Evolutionary conservation across 2,113 vertebrate species (phyloP).

Genomic region (Thalassoma bifasciatum): DNA sequence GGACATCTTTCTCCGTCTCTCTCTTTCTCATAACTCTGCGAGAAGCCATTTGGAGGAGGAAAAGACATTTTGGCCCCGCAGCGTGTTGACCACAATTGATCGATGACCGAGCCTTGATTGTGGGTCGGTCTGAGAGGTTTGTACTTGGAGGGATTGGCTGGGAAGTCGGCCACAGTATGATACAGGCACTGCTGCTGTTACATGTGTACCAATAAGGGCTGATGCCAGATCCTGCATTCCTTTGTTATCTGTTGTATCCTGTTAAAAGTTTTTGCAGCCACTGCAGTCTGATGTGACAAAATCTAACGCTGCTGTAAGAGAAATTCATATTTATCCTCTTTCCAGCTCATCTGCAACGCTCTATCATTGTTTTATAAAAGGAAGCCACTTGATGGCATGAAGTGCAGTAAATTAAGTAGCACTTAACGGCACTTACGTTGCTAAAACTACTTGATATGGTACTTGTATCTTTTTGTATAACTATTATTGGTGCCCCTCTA

Average conservation of each 20-base stretch:
- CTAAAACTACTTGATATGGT: conserved; percentile 24
- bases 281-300: neutral
- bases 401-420: conserved; percentile 34
- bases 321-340: neutral
- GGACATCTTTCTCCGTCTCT: conserved; percentile 3
- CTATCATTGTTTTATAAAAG: conserved; percentile 3
- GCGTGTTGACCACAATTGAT: conserved; percentile 59
- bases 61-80: conserved; percentile 55
- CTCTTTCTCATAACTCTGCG: conserved; percentile 22
- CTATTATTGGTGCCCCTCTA: conserved; percentile 1
- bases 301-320: neutral
- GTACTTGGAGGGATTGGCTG: neutral
- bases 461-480: conserved; percentile 34
- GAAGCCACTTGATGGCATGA: neutral
- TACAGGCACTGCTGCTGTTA: neutral
- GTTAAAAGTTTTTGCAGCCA: neutral
- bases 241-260: neutral
- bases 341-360: neutral
- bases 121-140: neutral
- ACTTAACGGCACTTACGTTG: conserved; percentile 17
- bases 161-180: neutral
- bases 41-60: conserved; percentile 51
- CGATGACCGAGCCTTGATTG: conserved; percentile 56
- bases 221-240: conserved; percentile 1
- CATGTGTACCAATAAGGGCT: neutral